Base-by-base conservation (phyloP, 37 sponge, comb jelly and placozoan genomes). In the Lycopodina hypogea region DNA sequence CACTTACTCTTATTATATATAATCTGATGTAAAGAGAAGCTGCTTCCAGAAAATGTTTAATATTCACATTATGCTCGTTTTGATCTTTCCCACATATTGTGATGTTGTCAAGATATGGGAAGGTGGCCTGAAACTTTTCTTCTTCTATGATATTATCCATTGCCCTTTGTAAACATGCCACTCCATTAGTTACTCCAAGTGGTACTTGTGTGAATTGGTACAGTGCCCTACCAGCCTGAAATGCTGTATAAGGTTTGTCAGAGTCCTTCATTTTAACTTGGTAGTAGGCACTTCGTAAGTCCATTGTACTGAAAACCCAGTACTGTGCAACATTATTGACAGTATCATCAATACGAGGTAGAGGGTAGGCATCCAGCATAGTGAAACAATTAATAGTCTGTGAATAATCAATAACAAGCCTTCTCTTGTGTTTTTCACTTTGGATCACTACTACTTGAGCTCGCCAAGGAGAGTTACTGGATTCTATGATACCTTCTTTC, bases 141-240 rank as follows among this genome's bases (percentile, higher is more conserved):
- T 66, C 26, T 45, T 45, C n/a, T n/a, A 45, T 45, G 9, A 45
- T 45, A 9, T 4, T 45, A 45, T 45, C 48, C 48, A 45, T 45
- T 9, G 48, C 48, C 48, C 48, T 71, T 35, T 71, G 50, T 42
- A 71, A 71, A 71, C 48, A 71, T 6, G 71, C 71, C 18, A 71
- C 71, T 42, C 71, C 71, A 42, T 71, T 71, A 18, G 71, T 71
- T 26, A 71, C 71, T 23, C 76, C 62, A 26, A 76, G 59, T 22
- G 62, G 76, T 38, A 76, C 55, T 19, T 41, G 38, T 36, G 67
- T 66, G 12, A 76, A 76, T 53, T 76, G 76, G 26, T 60, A 59
- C 40, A 59, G 41, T 30, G 48, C 71, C 29, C 35, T 12, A 42
- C 71, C 71, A 42, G 48, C 71, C 38, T 66, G 67, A 36, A 66